phyloP scores from a whole-genome alignment of 2,113 vertebrate species.

The Eptatretus burgeri region DNA sequence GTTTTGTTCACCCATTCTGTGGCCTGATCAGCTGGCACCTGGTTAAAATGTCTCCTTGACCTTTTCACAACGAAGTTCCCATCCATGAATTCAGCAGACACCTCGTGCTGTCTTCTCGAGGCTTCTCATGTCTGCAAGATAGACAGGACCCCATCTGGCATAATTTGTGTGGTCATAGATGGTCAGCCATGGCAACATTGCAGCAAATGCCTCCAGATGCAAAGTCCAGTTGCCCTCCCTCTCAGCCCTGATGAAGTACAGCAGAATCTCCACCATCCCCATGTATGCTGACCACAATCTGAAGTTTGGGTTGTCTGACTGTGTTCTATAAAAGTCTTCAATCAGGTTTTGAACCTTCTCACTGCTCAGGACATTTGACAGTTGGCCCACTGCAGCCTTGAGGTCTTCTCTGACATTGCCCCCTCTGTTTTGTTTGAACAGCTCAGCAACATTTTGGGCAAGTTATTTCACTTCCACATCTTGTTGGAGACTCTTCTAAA shows the following conservation, averaged over 20 bases:
- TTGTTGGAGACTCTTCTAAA: too few species aligned
- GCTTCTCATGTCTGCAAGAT: neutral
- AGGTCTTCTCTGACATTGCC: too few species aligned
- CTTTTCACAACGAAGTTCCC: neutral
- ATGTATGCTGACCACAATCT: neutral
- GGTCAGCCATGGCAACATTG: neutral
- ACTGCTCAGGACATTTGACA: too few species aligned
- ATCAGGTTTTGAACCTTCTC: too few species aligned
- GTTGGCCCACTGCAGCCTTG: too few species aligned
- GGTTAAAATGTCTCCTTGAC: neutral
- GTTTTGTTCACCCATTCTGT: neutral
- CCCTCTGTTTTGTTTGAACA: too few species aligned
- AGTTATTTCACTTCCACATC: too few species aligned
- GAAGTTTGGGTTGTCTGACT: too few species aligned
- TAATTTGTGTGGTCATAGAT: neutral
- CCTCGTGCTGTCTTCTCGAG: neutral
- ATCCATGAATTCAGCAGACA: neutral
- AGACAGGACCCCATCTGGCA: neutral
- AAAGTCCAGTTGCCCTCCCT: neutral
- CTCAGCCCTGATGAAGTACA: too few species aligned
- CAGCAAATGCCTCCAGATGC: neutral
- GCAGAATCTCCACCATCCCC: too few species aligned
- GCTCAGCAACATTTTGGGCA: too few species aligned
- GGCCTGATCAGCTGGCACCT: neutral
- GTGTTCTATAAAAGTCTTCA: too few species aligned